These are phyloP conservation scores for Sardina pilchardus DNA, from an alignment of 2,113 vertebrate species.

Conservation along the genomic window DNA sequence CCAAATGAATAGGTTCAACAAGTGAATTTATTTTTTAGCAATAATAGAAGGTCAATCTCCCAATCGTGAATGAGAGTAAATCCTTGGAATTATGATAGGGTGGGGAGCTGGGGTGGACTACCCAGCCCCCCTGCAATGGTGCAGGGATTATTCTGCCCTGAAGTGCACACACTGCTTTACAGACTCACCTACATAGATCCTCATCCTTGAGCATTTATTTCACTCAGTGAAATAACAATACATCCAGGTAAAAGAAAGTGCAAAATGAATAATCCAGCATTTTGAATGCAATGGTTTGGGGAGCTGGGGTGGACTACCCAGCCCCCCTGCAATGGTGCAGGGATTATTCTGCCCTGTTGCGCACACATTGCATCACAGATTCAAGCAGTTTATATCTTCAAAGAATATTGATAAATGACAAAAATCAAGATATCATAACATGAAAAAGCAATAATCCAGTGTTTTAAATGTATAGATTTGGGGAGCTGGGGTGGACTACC, in stretches of 20 bases:
- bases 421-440: too few relatives aligned
- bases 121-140: neutral
- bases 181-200: neutral
- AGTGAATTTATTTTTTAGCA: neutral
- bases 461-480: neutral
- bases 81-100: neutral
- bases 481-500: constrained; percentile 10
- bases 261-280: too few relatives aligned
- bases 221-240: too few relatives aligned
- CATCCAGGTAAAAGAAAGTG: too few relatives aligned
- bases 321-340: neutral
- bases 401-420: too few relatives aligned
- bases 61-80: neutral
- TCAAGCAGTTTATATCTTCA: neutral
- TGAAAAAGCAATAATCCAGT: neutral
- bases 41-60: neutral
- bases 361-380: neutral
- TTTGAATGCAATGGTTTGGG: neutral
- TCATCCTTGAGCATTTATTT: too few relatives aligned
- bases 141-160: constrained; percentile 1
- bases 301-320: constrained; percentile 4
- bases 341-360: constrained; percentile 6
- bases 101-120: constrained; percentile 10
- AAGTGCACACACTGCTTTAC: neutral
- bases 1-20: neutral